Conservation (phyloP, 2,888 invertebrate species). For the Brachycybe producta region DNA sequence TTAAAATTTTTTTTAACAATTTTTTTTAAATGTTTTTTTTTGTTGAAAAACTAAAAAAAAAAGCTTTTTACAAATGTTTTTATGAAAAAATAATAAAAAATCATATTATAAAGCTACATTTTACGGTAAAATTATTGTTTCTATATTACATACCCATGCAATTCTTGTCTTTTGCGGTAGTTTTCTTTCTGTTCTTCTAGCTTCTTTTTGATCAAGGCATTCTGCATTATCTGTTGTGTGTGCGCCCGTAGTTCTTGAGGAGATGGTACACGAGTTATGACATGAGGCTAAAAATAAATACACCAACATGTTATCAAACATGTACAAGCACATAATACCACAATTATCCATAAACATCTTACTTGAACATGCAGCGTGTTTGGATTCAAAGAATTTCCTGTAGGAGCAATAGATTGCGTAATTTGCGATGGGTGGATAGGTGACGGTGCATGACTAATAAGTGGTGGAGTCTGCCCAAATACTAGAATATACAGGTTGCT, state of each 20-base stretch:
- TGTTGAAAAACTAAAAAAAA: too few relatives aligned
- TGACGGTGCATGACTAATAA: constrained; percentile 34
- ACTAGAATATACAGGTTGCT: constrained; percentile 26
- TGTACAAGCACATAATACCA: neutral
- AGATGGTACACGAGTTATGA: constrained; percentile 36
- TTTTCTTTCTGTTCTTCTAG: constrained; percentile 76
- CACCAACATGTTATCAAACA: neutral
- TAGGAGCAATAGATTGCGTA: constrained; percentile 14
- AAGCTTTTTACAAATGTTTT: too few relatives aligned
- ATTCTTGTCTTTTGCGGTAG: constrained; percentile 63
- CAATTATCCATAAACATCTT: neutral
- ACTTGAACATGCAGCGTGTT: constrained; percentile 21
- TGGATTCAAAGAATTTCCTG: constrained; percentile 14
- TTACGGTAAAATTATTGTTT: too few relatives aligned
- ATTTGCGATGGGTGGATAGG: constrained; percentile 33
- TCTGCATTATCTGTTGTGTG: constrained; percentile 75
- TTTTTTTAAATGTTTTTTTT: too few relatives aligned
- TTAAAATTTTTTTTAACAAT: too few relatives aligned
- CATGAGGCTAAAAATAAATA: constrained; percentile 8
- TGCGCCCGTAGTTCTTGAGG: constrained; percentile 72
- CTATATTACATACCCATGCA: constrained; percentile 24
- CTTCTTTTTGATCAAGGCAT: constrained; percentile 74
- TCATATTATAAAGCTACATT: too few relatives aligned
- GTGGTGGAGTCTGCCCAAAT: constrained; percentile 35
- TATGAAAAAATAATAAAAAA: too few relatives aligned